Evolutionary conservation across 1,140 invertebrate species (phyloP).

Genomic region (Lamellibrachia luymesi): DNA sequence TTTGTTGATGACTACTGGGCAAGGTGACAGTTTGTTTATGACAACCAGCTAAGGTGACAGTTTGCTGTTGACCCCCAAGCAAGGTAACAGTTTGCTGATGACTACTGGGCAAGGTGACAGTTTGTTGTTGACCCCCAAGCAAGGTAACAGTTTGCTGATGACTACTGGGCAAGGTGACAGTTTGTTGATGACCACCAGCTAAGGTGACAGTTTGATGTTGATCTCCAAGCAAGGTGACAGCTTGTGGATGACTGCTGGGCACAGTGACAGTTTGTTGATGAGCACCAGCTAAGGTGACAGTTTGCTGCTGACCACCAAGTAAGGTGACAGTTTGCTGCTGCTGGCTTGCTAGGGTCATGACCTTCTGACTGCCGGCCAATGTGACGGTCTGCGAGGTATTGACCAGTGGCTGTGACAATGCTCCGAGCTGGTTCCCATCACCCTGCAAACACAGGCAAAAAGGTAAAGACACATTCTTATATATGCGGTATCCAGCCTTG

Average conservation of each 20-base stretch:
- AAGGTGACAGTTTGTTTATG: not conserved
- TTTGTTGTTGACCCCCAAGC: not conserved
- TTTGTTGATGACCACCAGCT: too few species aligned
- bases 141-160: not conserved
- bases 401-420: not conserved
- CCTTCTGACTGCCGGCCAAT: not conserved
- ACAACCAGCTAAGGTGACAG: not conserved
- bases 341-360: not conserved
- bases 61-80: not conserved
- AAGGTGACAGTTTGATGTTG: not conserved
- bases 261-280: not conserved
- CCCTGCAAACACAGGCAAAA: not conserved
- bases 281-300: not conserved
- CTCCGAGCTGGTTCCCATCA: not conserved
- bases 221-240: not conserved
- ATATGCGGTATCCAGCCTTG: too few species aligned
- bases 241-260: not conserved
- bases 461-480: too few species aligned
- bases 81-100: not conserved
- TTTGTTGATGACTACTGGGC: not conserved
- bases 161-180: too few species aligned
- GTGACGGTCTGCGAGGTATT: not conserved
- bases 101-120: too few species aligned
- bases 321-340: not conserved
- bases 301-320: not conserved